A percentile compares a stretch with the other conserved stretches of the same genome.
Conservation (phyloP, 2,113 vertebrate genomes). For the Tachuris rubrigastra region DNA sequence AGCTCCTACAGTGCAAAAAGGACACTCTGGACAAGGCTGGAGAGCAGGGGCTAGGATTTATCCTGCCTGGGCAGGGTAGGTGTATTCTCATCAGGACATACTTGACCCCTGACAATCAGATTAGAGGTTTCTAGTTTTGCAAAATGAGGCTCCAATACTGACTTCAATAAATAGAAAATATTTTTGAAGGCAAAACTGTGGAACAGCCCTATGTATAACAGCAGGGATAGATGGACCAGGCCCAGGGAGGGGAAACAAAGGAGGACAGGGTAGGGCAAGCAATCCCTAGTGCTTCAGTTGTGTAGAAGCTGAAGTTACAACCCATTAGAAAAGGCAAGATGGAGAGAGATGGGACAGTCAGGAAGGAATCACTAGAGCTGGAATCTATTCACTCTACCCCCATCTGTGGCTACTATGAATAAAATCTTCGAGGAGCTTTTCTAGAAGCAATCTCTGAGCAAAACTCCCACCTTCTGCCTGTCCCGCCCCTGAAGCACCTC, state of each 20-base stretch:
- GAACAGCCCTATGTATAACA: not conserved
- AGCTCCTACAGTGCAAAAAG: too few relatives aligned
- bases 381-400: not conserved
- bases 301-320: not conserved
- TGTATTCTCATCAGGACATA: not conserved
- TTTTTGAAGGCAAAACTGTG: not conserved
- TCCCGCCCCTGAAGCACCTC: not conserved
- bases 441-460: not conserved
- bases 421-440: not conserved
- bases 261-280: not conserved
- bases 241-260: not conserved
- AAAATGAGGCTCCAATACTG: not conserved
- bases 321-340: not conserved
- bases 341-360: not conserved
- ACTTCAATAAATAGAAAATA: not conserved
- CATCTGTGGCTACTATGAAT: not conserved
- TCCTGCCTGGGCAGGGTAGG: not conserved
- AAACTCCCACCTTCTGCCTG: not conserved
- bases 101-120: not conserved
- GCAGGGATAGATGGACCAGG: not conserved
- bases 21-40: not conserved
- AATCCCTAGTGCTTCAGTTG: not conserved
- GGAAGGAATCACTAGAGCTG: not conserved
- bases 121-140: not conserved
- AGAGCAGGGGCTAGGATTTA: fast-evolving